Evolutionary conservation across 2,797 vertebrate species (phyloP).

Genomic region (Chrysocyon brachyurus): DNA sequence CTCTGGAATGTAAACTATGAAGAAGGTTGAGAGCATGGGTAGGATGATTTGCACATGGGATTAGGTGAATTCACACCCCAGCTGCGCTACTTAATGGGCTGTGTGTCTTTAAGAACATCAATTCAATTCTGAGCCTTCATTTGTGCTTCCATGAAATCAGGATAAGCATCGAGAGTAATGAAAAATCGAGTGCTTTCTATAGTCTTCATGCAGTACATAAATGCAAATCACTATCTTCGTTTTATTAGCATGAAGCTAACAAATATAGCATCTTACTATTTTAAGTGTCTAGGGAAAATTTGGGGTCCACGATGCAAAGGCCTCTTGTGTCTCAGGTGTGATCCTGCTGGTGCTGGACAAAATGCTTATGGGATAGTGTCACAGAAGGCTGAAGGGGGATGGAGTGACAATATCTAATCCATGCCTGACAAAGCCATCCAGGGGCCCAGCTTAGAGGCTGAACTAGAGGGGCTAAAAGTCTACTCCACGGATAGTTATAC

Average conservation of each 20-base stretch:
- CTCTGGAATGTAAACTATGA: neutral
- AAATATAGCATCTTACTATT: neutral
- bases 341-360: neutral
- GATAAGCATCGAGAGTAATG: neutral
- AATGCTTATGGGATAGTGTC: neutral
- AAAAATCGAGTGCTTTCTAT: neutral
- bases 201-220: neutral
- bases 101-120: neutral
- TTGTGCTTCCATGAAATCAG: neutral
- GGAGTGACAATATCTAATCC: neutral
- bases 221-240: neutral
- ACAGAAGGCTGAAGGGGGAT: neutral
- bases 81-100: neutral
- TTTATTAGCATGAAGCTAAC: conserved; percentile 14
- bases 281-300: neutral
- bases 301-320: neutral
- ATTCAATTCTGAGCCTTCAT: neutral
- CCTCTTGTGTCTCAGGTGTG: neutral
- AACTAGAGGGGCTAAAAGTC: neutral
- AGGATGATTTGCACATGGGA: neutral
- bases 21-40: neutral
- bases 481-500: neutral
- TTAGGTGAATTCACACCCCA: neutral
- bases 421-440: neutral
- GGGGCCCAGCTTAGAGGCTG: neutral